phyloP scores from a whole-genome alignment of 2,797 vertebrate species.

The Cercopithecus mitis region DNA sequence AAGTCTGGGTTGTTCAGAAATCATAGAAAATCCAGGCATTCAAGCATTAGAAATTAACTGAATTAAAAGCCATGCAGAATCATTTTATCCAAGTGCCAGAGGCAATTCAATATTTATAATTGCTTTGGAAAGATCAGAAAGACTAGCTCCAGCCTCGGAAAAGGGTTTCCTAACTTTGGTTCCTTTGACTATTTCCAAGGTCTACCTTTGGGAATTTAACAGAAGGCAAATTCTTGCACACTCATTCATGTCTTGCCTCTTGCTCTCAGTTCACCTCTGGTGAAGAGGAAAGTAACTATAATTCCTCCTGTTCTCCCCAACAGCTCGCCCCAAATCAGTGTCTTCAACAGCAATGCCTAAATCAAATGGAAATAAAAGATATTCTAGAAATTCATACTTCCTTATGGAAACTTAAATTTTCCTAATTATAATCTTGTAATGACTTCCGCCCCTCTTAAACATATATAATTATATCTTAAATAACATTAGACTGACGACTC shows the following conservation, averaged over 20 bases:
- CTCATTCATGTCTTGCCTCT: background rate
- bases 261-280: background rate
- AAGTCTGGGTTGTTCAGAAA: background rate
- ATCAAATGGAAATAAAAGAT: background rate
- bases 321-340: background rate
- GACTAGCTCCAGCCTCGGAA: background rate
- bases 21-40: background rate
- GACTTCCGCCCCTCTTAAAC: background rate
- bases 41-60: constrained; percentile 32
- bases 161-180: constrained; percentile 30
- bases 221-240: background rate
- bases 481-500: background rate
- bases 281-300: background rate
- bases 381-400: background rate
- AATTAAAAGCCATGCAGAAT: background rate
- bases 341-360: background rate
- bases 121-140: background rate
- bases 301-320: background rate
- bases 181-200: constrained; percentile 28
- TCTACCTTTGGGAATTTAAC: background rate
- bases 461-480: background rate
- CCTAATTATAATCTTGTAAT: constrained; percentile 8
- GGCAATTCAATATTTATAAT: constrained; percentile 47
- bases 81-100: background rate
- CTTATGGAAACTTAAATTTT: constrained; percentile 12